phyloP scores from a whole-genome alignment of 1,140 invertebrate species.

The Tribolium castaneum region DNA sequence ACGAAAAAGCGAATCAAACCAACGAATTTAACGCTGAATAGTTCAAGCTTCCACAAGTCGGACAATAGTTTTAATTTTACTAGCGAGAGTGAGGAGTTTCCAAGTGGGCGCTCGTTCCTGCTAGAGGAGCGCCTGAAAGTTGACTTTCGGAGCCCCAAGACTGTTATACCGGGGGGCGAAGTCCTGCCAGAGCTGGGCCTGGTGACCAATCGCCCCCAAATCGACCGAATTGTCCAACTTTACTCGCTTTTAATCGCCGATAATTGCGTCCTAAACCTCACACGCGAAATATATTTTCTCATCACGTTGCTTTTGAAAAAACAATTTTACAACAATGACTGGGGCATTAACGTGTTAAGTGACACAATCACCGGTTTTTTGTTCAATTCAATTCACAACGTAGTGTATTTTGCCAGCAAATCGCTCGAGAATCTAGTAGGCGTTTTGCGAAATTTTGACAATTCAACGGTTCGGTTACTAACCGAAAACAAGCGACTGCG shows the following conservation, averaged over 20 bases:
- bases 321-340: conserved; percentile 36
- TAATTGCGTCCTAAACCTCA: conserved; percentile 69
- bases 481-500: conserved; percentile 67
- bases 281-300: conserved; percentile 72
- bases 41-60: conserved; percentile 36
- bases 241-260: conserved; percentile 65
- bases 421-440: conserved; percentile 65
- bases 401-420: conserved; percentile 71
- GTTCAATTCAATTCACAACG: conserved; percentile 67
- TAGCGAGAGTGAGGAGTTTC: conserved; percentile 33
- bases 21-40: conserved; percentile 53
- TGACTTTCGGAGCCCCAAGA: conserved; percentile 25
- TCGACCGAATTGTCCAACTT: conserved; percentile 64
- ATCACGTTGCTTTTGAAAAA: conserved; percentile 65
- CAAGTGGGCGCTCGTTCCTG: conserved; percentile 48
- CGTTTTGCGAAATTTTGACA: conserved; percentile 68
- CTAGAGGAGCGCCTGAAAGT: conserved; percentile 53
- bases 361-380: conserved; percentile 39
- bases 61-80: conserved; percentile 59
- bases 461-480: conserved; percentile 67
- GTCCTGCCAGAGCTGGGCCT: conserved; percentile 58
- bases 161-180: conserved; percentile 13
- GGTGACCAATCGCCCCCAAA: conserved; percentile 62
- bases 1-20: conserved; percentile 59
- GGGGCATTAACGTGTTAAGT: conserved; percentile 46